Conservation (phyloP, 2,888 invertebrate species). For the Coremacera marginata region DNA sequence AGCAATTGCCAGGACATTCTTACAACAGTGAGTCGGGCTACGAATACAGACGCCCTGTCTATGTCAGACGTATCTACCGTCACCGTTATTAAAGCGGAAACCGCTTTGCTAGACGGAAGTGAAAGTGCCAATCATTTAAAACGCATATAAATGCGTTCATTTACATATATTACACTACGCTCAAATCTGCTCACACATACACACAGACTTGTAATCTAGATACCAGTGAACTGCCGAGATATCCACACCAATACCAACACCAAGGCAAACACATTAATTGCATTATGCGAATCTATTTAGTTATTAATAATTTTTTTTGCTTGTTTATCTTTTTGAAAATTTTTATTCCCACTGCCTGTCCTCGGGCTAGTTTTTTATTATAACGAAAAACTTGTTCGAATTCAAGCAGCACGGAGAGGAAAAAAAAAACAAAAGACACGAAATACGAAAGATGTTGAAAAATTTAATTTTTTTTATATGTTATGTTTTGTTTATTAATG, state of each 20-base stretch:
- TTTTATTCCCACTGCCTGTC: neutral
- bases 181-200: neutral
- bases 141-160: neutral
- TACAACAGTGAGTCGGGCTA: slow-evolving; percentile 59
- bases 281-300: slow-evolving; percentile 48
- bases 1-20: slow-evolving; percentile 52
- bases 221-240: neutral
- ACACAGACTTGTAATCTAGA: neutral
- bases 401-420: slow-evolving; percentile 47
- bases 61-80: slow-evolving; percentile 61
- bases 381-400: neutral
- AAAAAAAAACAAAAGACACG: slow-evolving; percentile 61
- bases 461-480: neutral
- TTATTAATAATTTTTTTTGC: slow-evolving; percentile 27
- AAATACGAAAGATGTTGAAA: slow-evolving; percentile 16
- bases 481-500: slow-evolving; percentile 23
- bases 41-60: slow-evolving; percentile 64
- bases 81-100: slow-evolving; percentile 56
- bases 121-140: neutral
- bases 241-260: neutral
- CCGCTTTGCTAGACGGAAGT: neutral
- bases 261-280: slow-evolving; percentile 27
- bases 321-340: slow-evolving; percentile 19
- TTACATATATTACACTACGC: neutral
- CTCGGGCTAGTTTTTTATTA: neutral